phyloP scores from a whole-genome alignment of 2,113 vertebrate species.

The Eulacestoma nigropectus region DNA sequence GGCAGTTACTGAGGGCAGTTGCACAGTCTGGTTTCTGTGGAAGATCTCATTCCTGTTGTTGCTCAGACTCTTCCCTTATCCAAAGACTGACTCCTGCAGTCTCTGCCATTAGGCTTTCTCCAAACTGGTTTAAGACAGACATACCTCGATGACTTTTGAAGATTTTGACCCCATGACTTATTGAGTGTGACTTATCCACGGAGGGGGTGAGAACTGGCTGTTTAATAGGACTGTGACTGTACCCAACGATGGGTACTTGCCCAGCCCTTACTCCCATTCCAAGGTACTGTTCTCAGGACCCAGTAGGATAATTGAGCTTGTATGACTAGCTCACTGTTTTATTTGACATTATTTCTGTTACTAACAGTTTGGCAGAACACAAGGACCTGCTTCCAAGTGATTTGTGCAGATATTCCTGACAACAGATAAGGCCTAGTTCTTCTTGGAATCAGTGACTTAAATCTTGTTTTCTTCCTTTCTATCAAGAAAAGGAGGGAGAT shows the following conservation, averaged over 20 bases:
- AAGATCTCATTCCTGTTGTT: not conserved
- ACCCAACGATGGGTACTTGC: not conserved
- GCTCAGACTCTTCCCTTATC: not conserved
- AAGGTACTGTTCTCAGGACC: not conserved
- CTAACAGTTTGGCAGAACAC: not conserved
- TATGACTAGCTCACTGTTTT: not conserved
- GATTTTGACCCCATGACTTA: not conserved
- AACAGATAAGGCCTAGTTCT: not conserved
- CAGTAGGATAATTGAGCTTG: not conserved
- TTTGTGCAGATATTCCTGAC: not conserved
- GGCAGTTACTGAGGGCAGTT: not conserved
- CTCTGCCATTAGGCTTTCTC: not conserved
- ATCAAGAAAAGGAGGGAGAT: not conserved
- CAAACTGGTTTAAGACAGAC: not conserved
- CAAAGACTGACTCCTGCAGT: not conserved
- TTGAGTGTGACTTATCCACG: not conserved
- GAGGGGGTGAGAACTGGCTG: not conserved
- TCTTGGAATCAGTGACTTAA: not conserved
- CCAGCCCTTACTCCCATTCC: not conserved
- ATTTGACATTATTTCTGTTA: not conserved
- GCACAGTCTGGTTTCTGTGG: not conserved
- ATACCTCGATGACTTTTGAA: not conserved
- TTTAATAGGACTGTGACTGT: not conserved
- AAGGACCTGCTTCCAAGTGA: not conserved
- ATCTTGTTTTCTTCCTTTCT: not conserved